Evolutionary conservation across 2,888 invertebrate species (phyloP), one percentile per base, ranked within the genome.

Genomic region (Sphecodes monilicornis): DNA sequence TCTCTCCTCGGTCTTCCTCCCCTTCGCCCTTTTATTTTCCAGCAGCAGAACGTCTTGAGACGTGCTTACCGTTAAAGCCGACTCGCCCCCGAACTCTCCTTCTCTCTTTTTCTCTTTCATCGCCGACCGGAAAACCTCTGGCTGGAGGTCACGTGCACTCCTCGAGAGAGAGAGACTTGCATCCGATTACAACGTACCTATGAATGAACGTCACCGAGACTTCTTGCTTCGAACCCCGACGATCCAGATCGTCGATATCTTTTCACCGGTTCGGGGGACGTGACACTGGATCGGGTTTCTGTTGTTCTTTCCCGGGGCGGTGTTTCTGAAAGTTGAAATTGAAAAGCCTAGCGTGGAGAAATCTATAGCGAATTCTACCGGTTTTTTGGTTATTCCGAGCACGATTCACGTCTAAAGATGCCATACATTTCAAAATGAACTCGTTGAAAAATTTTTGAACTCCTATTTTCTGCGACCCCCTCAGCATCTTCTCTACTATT

Each of bases 121-220:
- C 82, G 78, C 54, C 70, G 74, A 87, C 89, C 85, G 90, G 91
- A 91, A 91, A 86, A 90, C 86, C 86, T 76, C 72, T 57, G 71
- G 74, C 41, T 66, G 36, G 60, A 82, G 80, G 91, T 88, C 89
- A 88, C 90, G 89, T 76, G 85, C 82, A 66, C 32, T 32, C 64
- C 32, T 10, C 39, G n/a, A 54, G 11, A n/a, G 11, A 2, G 36
- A 36, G 84, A 64, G 68, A 82, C 91, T 78, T 82, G 89, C 89
- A 86, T 91, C 90, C 87, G 90, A 90, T 91, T 90, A 89, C 90
- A 46, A 64, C 11, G 57, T 68, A 60, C 16, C 64, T 41, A 3
- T 83, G 87, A 88, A 87, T 76, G 84, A 83, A 74, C 77, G 71
- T 26, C 64, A 54, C 32, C 57, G 78, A 87, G 90, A 89, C 89